Evolutionary conservation across 2,797 vertebrate species (phyloP), one percentile per base, ranked within the genome.

Genomic region (Staurois parvus): DNA sequence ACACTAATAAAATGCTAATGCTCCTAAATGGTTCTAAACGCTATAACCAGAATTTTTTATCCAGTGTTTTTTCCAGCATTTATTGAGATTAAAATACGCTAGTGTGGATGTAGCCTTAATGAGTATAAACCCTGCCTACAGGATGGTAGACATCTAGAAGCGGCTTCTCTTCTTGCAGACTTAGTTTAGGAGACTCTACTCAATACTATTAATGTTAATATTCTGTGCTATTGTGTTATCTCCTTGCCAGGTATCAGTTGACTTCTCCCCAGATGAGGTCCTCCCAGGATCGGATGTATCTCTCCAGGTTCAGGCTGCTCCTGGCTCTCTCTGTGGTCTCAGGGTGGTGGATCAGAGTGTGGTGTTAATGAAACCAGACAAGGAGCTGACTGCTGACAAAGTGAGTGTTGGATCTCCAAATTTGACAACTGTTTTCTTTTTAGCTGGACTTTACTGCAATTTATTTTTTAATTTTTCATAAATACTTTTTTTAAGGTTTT

Each of bases 281-380:
- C 80, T 86, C 8, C 85, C 85, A 0, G 85, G 85, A 26, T 66
- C 59, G n/a, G 85, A 86, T 37, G 91, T 93, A 6, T 90, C 67
- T 1, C 88, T 97, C 34, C 88, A 15, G 1, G 89, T 97, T 24
- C 87, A 90, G 88, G 96, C 95, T 83, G 83, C 91, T 9, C 94
- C 96, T 3, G 93, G 93, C 2, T 97, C 96, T 3, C 68, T 90
- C 0, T 97, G 96, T 90, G 96, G 96, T 0, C 84, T 96, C 70
- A 90, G 95, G 87, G 95, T 95, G 84, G 93, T 95, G 3, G 95
- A 97, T 90, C 91, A 92, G 83, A 95, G 92, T 0, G 8, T 95
- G 52, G 90, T 94, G n/a, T 87, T 93, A 85, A 90, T 90, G 81
- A 90, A 91, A 88, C 26, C 92, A 1, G 94, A 93, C 77, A 83